phyloP scores from a whole-genome alignment of 2,888 invertebrate species.

The Gastracanthus pulcherrimus region DNA sequence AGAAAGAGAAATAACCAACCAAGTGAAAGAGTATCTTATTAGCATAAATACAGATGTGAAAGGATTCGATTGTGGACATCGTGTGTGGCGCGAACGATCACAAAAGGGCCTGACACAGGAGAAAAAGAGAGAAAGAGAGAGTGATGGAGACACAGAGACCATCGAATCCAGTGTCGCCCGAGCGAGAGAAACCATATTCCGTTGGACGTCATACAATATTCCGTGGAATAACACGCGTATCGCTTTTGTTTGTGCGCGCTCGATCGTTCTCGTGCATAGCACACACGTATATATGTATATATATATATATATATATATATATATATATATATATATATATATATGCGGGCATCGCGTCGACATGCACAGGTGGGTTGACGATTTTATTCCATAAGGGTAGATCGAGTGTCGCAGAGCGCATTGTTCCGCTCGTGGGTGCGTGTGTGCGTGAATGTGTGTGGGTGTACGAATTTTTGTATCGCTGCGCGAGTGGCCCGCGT shows the following conservation, averaged over 20 bases:
- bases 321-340: no score
- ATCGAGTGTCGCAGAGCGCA: constrained; percentile 49
- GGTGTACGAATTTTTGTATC: constrained; percentile 1
- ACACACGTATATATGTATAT: background rate
- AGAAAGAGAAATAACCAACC: background rate
- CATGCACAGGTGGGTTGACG: constrained; percentile 37
- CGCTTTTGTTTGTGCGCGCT: constrained; percentile 37
- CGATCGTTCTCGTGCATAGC: constrained; percentile 3
- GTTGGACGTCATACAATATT: constrained; percentile 71
- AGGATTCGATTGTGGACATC: constrained; percentile 45
- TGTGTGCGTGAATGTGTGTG: no score
- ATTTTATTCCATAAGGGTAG: constrained; percentile 56
- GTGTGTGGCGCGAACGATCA: constrained; percentile 30
- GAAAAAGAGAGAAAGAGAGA: constrained; percentile 3
- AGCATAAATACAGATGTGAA: constrained; percentile 26
- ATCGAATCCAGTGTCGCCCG: constrained; percentile 60
- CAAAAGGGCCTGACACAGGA: background rate
- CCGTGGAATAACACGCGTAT: constrained; percentile 44
- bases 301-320: background rate
- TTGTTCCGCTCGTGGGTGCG: constrained; percentile 36
- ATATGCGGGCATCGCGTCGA: constrained; percentile 7
- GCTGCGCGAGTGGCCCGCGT: background rate
- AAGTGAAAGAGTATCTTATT: constrained; percentile 22
- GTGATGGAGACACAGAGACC: no score
- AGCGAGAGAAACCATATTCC: constrained; percentile 67